Evolutionary conservation across 2,888 invertebrate species (phyloP).

Genomic region (Andrena camellia): DNA sequence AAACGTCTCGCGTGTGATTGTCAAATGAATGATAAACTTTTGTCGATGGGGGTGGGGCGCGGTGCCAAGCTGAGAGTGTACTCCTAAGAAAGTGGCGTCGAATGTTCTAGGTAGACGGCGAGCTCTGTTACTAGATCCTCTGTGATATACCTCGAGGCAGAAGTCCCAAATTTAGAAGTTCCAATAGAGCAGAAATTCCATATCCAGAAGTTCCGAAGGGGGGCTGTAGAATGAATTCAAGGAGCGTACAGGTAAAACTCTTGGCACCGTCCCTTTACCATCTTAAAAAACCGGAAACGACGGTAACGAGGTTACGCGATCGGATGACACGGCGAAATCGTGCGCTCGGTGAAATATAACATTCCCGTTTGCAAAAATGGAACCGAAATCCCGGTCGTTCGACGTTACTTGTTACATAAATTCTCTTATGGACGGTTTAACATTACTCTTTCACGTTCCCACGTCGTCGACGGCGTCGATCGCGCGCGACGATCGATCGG

Average conservation of each 20-base stretch:
- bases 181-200: background rate
- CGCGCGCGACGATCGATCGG: slow-evolving; percentile 4
- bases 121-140: too few relatives aligned
- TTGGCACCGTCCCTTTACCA: slow-evolving; percentile 12
- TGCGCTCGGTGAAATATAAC: slow-evolving; percentile 49
- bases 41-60: slow-evolving; percentile 10
- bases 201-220: background rate
- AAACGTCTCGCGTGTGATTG: slow-evolving; percentile 48
- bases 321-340: slow-evolving; percentile 42
- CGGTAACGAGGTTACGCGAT: slow-evolving; percentile 35
- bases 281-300: slow-evolving; percentile 12
- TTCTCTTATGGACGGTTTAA: slow-evolving; percentile 66
- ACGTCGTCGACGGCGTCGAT: slow-evolving; percentile 40
- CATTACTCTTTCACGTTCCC: slow-evolving; percentile 57
- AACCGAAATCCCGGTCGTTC: slow-evolving; percentile 62
- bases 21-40: slow-evolving; percentile 40
- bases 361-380: slow-evolving; percentile 55
- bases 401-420: slow-evolving; percentile 58
- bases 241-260: background rate
- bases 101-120: background rate
- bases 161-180: too few relatives aligned
- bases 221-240: background rate
- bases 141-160: too few relatives aligned
- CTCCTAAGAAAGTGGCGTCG: background rate
- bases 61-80: slow-evolving; percentile 10